Conservation (phyloP, 2,113 vertebrate species). For the Pyrgilauda ruficollis region DNA sequence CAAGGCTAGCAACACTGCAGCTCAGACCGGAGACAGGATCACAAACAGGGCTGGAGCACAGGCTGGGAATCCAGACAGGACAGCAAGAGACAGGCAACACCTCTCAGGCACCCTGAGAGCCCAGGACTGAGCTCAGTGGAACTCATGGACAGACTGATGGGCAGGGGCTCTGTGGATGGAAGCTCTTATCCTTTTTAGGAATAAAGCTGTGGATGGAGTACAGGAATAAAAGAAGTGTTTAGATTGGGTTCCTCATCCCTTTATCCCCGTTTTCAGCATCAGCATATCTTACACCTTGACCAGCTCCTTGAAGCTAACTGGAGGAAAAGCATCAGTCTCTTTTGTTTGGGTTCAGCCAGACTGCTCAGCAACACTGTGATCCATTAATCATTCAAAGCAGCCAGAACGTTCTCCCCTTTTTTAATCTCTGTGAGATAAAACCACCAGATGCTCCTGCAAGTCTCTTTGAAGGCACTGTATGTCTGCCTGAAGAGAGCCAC, state of each 20-base stretch:
- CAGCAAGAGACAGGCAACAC: neutral
- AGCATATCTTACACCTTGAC: neutral
- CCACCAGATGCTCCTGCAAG: neutral
- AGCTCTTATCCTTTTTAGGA: neutral
- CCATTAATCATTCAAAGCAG: neutral
- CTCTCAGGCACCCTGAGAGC: neutral
- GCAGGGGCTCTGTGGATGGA: neutral
- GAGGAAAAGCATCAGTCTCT: neutral
- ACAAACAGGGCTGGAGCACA: neutral
- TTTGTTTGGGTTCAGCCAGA: constrained; percentile 31
- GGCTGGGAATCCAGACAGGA: neutral
- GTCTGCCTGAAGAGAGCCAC: neutral
- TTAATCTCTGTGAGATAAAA: neutral
- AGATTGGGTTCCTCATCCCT: neutral
- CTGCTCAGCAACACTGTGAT: neutral
- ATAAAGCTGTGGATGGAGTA: neutral
- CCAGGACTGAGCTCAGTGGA: neutral
- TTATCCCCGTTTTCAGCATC: fast-evolving
- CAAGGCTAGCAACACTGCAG: neutral
- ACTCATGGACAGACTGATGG: neutral
- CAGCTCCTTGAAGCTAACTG: neutral
- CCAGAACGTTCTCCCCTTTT: neutral
- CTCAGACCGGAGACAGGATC: neutral
- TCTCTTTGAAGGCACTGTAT: neutral
- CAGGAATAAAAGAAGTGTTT: neutral